Base-by-base conservation (phyloP, 92 coral and sea anemone genomes). In the Ricordea florida region DNA sequence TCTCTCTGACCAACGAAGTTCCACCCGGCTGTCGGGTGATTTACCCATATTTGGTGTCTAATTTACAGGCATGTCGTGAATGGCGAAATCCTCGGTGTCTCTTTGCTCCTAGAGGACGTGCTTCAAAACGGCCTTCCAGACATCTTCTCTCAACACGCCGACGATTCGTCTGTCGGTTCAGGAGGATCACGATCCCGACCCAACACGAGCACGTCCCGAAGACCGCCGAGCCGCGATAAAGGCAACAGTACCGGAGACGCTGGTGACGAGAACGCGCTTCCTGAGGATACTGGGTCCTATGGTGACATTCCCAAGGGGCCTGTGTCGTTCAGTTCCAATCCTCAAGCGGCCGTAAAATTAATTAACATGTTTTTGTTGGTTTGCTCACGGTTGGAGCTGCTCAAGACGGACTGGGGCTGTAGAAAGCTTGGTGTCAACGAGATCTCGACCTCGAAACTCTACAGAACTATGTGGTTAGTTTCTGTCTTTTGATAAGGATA, bases 41-140 rank as follows among this genome's bases (percentile, higher is more conserved):
- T n/a, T n/a, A n/a, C n/a, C n/a, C n/a, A n/a, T n/a, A n/a, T n/a
- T 20, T 11, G 6, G 18, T 70, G 10, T 36, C 46, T 22, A 1
- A 9, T 30, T 29, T 47, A 34, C 87, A 94, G 98, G 59, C 98
- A 94, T 56, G 98, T 94, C 14, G 98, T 94, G 10, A 94, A 94
- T 57, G 98, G 98, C 28, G 98, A 94, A 72, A 92, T 94, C 47
- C 97, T 94, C 15, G 98, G 98, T 29, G 98, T 94, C 33, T 94
- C 98, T 2, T 63, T 94, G 33, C 89, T 88, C 13, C 85, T 94
- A 32, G 98, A 94, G 61, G 98, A 94, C 66, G 98, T 94, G 25
- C 82, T 94, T 9, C 98, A 94, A 59, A 76, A 84, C 42, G 98
- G 98, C 50, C 89, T 88, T 10, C 96, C 98, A 14, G 97, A 94